Conservation (phyloP, 2,113 vertebrate genomes). For the Xiphophorus maculatus region DNA sequence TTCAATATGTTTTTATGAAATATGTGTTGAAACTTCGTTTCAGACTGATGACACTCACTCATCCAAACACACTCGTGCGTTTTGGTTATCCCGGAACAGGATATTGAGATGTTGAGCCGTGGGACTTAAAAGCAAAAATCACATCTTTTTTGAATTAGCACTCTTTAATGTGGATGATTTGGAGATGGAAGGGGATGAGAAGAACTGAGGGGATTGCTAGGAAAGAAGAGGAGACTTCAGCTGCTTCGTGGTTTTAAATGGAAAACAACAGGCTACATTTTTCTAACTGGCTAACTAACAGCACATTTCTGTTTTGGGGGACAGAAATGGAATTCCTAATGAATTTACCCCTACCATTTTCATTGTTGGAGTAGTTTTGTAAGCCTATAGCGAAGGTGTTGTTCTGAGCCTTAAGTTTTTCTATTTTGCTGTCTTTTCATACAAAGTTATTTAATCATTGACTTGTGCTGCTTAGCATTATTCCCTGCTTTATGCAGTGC, state of each 20-base stretch:
- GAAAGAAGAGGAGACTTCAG: conserved; percentile 31
- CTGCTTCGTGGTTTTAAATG: conserved; percentile 53
- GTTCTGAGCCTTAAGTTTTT: too few species aligned
- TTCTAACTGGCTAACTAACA: conserved; percentile 50
- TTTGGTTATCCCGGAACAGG: neutral
- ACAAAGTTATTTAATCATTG: too few species aligned
- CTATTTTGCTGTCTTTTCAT: too few species aligned
- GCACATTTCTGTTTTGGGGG: conserved; percentile 41
- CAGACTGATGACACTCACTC: neutral
- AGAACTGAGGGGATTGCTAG: conserved; percentile 23
- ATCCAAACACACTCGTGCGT: neutral
- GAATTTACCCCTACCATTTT: conserved; percentile 20
- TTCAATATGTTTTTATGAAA: neutral
- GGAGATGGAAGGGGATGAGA: conserved; percentile 10
- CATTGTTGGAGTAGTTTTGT: conserved; percentile 20
- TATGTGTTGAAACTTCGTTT: neutral
- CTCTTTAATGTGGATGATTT: conserved; percentile 52
- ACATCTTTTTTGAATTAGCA: conserved; percentile 55
- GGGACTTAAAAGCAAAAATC: conserved; percentile 36
- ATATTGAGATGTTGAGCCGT: conserved; percentile 25
- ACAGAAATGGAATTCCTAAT: conserved; percentile 16
- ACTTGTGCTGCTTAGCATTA: too few species aligned
- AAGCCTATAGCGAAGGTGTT: neutral
- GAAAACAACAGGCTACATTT: conserved; percentile 52
- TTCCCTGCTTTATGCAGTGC: neutral